These are phyloP conservation scores for Nezara viridula DNA, from an alignment of 2,888 invertebrate genomes.

Conservation along the genomic window DNA sequence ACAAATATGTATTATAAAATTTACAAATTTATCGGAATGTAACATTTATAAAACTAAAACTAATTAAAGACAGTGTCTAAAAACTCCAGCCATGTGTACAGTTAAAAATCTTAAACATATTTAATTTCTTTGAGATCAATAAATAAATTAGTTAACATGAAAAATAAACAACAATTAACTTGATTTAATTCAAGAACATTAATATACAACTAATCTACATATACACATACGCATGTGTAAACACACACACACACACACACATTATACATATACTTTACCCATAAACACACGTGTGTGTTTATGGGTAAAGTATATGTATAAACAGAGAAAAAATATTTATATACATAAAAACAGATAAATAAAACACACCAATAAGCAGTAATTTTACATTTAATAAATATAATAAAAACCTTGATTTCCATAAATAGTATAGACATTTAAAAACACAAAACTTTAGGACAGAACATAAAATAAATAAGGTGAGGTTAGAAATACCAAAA, in stretches of 20 bases:
- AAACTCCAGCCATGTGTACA: conserved; percentile 18
- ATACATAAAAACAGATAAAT: not conserved
- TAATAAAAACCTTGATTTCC: not conserved
- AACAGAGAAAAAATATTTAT: not conserved
- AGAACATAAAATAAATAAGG: not conserved
- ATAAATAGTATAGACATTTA: not conserved
- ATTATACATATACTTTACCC: not conserved
- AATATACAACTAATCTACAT: conserved; percentile 29
- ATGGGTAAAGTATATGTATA: not conserved
- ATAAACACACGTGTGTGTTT: not conserved
- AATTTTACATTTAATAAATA: conserved; percentile 10
- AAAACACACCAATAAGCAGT: conserved; percentile 2
- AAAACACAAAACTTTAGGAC: not conserved
- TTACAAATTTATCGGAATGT: conserved; percentile 23
- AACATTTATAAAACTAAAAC: conserved; percentile 42
- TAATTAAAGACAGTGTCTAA: conserved; percentile 15
- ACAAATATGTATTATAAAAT: not conserved
- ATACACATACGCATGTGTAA: not conserved
- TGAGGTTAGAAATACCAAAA: not conserved
- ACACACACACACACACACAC: not conserved
- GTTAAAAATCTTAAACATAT: conserved; percentile 24
- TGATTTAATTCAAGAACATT: conserved; percentile 17
- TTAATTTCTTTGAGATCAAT: conserved; percentile 37
- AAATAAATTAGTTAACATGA: conserved; percentile 41
- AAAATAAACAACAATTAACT: conserved; percentile 3